phyloP scores from a whole-genome alignment of 2,113 vertebrate species.

The Lagopus leucura region DNA sequence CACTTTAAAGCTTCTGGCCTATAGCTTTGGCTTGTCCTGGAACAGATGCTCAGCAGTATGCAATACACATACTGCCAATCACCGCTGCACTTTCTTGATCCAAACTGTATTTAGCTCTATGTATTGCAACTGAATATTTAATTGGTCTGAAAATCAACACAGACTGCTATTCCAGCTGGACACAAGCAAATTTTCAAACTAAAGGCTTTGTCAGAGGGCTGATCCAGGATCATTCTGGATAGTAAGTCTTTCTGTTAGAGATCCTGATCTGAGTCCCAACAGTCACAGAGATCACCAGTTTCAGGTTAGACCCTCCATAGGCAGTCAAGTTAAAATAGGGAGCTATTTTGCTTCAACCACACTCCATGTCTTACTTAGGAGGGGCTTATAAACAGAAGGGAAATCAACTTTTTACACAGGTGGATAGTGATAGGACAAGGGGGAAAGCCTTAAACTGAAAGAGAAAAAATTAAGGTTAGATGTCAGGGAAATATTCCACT shows the following conservation, averaged over 20 bases:
- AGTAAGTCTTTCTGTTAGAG: neutral
- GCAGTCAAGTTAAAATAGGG: neutral
- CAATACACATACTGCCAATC: neutral
- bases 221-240: neutral
- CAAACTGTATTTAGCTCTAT: neutral
- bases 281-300: neutral
- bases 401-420: too few relatives aligned
- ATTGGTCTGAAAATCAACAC: neutral
- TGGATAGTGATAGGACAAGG: too few relatives aligned
- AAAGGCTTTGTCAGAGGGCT: neutral
- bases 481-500: too few relatives aligned
- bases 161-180: rapidly evolving
- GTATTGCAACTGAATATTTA: neutral
- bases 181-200: neutral
- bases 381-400: too few relatives aligned
- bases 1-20: neutral
- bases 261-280: neutral
- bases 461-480: too few relatives aligned
- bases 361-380: neutral
- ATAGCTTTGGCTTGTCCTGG: neutral
- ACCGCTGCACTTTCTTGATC: neutral
- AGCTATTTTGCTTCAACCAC: neutral
- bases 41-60: neutral
- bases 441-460: too few relatives aligned
- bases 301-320: neutral